phyloP scores from a whole-genome alignment of 2,113 vertebrate species.

The Heptranchias perlo region DNA sequence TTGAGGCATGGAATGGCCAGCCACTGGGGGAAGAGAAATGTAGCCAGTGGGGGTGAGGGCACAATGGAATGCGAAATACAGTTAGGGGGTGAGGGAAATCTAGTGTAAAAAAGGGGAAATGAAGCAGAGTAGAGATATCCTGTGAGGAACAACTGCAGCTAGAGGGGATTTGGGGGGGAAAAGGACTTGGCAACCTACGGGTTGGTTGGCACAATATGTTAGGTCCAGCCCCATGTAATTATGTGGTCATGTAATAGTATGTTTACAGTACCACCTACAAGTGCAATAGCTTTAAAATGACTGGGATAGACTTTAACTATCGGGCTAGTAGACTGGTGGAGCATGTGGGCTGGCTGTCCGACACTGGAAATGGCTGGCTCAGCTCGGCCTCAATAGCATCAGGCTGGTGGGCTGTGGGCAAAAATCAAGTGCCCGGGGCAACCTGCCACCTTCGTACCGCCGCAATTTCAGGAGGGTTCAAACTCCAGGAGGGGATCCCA shows the following conservation, averaged over 20 bases:
- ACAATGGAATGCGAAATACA: background rate
- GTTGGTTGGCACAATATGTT: background rate
- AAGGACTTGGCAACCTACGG: background rate
- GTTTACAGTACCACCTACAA: background rate
- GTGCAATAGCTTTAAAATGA: background rate
- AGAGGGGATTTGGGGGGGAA: background rate
- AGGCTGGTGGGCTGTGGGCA: background rate
- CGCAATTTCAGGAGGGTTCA: background rate
- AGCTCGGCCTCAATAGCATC: background rate
- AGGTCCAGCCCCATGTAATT: background rate
- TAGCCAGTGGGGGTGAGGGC: background rate
- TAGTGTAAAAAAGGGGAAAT: background rate
- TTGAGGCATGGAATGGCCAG: background rate
- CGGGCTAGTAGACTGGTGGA: background rate
- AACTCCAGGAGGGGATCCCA: background rate
- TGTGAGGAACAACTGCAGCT: background rate
- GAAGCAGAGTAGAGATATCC: background rate
- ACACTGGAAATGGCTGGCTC: background rate
- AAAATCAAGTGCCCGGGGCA: background rate
- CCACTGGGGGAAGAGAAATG: background rate
- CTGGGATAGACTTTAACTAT: background rate
- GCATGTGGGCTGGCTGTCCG: background rate
- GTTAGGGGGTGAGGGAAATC: background rate
- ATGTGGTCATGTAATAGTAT: background rate
- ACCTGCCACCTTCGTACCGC: background rate